Conservation (phyloP, 2,797 vertebrate species). For the Ceryle rudis region DNA sequence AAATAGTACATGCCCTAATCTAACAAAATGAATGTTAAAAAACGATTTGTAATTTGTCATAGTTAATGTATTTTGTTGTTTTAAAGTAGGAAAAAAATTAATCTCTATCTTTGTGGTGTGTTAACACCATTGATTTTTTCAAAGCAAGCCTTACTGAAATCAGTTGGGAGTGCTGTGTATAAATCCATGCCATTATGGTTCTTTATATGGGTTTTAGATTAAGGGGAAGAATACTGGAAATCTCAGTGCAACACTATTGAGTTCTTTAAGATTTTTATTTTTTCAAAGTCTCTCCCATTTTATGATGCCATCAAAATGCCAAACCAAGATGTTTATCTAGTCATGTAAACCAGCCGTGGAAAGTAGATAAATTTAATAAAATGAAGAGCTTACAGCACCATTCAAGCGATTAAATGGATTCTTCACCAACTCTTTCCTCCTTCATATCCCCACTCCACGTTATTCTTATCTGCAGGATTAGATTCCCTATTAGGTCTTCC, state of each 20-base stretch:
- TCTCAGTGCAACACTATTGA: neutral
- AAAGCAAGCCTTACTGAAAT: slow-evolving; percentile 9
- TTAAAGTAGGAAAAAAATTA: neutral
- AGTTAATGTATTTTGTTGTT: neutral
- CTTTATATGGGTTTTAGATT: neutral
- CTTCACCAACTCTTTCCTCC: neutral
- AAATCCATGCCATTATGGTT: neutral
- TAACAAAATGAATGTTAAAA: neutral
- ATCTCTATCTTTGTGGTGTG: neutral
- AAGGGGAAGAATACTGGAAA: neutral
- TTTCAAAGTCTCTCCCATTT: neutral
- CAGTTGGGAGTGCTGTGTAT: neutral
- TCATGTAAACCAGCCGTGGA: neutral
- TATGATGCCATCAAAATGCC: slow-evolving; percentile 25
- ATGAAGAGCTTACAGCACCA: slow-evolving; percentile 1
- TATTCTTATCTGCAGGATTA: slow-evolving; percentile 57
- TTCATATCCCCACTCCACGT: neutral
- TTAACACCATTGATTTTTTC: slow-evolving; percentile 26
- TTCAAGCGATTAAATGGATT: slow-evolving; percentile 9
- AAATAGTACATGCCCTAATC: neutral
- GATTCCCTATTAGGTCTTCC: slow-evolving; percentile 15
- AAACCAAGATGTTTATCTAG: slow-evolving; percentile 37
- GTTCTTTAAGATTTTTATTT: neutral
- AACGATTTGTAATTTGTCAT: neutral
- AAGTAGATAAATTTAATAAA: slow-evolving; percentile 56